Evolutionary conservation across 23 tunicate genomes (phyloP), one percentile per base, ranked within the genome.

Genomic region (Trididemnum miniatum): DNA sequence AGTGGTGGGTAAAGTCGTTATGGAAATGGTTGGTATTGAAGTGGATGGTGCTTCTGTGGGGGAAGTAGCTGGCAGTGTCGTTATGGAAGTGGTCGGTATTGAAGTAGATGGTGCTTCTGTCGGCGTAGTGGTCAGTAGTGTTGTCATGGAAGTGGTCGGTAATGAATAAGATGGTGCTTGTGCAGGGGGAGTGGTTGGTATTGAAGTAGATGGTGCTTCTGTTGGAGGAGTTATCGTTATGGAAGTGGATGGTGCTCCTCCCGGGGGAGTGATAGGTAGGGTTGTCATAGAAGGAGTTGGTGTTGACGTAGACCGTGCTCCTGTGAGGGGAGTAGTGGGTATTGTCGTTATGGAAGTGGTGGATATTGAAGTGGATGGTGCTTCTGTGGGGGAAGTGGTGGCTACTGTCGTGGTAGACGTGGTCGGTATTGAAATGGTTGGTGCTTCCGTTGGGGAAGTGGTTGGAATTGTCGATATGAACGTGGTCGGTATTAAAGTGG

Each of bases 121-220:
- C n/a, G 57, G 5, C 26, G 62, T 25, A 31, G 85, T 9, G 12
- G 83, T 33, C 15, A 3, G 22, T 4, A 44, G 27, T 22, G 71
- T 2, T 27, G 26, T 71, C 22, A 57, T 2, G 39, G 39, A 51
- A 18, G 82, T 31, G 31, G 36, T 23, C 36, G 82, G 65, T 51
- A 49, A 51, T n/a, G 40, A 31, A 25, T 32, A 51, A 4, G 54
- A 86, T 84, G 79, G n/a, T n/a, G n/a, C n/a, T n/a, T n/a, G n/a
- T n/a, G n/a, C n/a, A n/a, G n/a, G n/a, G n/a, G n/a, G n/a, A 52
- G 89, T 80, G 4, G 89, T 80, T 36, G 89, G 39, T n/a, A 69
- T 49, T 1, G 69, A 59, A 25, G 84, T 69, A 18, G 89, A 79
- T 23, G 71, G 82, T 84, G 26, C 2, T 72, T 0, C 9, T 35